phyloP scores from a whole-genome alignment of 2,113 vertebrate species.

The Tragelaphus strepsiceros region DNA sequence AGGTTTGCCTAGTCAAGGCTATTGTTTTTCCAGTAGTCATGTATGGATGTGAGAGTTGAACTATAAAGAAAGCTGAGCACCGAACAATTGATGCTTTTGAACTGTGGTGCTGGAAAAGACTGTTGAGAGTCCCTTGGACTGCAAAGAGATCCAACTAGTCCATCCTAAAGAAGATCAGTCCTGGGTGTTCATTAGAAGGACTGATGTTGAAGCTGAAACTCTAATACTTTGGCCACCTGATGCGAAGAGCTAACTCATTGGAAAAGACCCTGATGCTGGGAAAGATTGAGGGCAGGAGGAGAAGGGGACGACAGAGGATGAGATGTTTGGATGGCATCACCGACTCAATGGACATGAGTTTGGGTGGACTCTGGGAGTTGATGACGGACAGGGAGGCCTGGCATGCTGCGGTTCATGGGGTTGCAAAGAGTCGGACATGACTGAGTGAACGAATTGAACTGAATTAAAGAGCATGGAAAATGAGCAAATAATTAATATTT shows the following conservation, averaged over 20 bases:
- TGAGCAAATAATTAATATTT: neutral
- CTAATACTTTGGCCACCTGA: neutral
- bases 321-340: neutral
- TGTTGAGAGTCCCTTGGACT: neutral
- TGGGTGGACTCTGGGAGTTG: neutral
- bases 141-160: neutral
- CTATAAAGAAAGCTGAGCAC: neutral
- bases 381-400: neutral
- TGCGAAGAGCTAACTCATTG: neutral
- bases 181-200: neutral
- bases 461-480: neutral
- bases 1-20: neutral
- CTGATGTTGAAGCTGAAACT: neutral
- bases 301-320: neutral
- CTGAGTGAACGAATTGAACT: neutral
- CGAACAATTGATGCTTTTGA: neutral
- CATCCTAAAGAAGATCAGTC: neutral
- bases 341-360: accelerated
- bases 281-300: neutral
- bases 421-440: neutral
- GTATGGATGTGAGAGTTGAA: neutral
- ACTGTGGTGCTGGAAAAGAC: accelerated
- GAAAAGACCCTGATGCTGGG: neutral
- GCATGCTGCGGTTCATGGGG: neutral
- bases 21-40: neutral